Evolutionary conservation across 2,888 invertebrate genomes (phyloP), one percentile per base, ranked within the genome.

Genomic region (Vannuccia rotundouncinata): DNA sequence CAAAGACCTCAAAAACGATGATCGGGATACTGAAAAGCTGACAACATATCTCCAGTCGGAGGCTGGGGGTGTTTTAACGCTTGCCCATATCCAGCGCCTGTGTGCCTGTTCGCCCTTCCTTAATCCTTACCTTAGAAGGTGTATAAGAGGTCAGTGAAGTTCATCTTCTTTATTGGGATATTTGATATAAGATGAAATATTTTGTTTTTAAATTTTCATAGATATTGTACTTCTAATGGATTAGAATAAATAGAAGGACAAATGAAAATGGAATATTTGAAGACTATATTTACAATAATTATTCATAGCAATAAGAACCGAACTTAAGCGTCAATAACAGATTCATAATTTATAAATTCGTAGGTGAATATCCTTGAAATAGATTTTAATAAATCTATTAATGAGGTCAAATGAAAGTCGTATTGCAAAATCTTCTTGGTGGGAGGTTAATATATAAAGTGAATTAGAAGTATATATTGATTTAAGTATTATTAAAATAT

Each of bases 61-160:
- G 1, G 2, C 75, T 29, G 75, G 75, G 29, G 1, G 2, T 5
- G 75, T 28, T 28, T 22, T 75, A 1, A 75, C 29, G 13, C 5
- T 75, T 10, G 75, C 27, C 5, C 5, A 75, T 10, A 2, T 75
- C 5, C 29, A 28, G 22, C 2, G 22, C 1, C 22, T 75, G 13
- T 27, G 5, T 29, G 2, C 75, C 75, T 75, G 29, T 28, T 75
- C 75, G 31, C 5, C 31, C 29, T 75, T 75, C 75, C 25, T 75
- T 2, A 75, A 31, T 13, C 31, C 29, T 29, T 30, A 75, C 13
- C 29, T 75, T 22, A 29, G 75, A 31, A 22, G 28, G 5, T 5
- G 2, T 5, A 75, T 75, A 5, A 22, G 75, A 28, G 31, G 75
- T 75, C 1, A 75, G 75, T 75, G 10, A 5, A 5, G 45, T 5